Evolutionary conservation across 2,888 invertebrate species (phyloP).

Genomic region (Perithous albicinctus): DNA sequence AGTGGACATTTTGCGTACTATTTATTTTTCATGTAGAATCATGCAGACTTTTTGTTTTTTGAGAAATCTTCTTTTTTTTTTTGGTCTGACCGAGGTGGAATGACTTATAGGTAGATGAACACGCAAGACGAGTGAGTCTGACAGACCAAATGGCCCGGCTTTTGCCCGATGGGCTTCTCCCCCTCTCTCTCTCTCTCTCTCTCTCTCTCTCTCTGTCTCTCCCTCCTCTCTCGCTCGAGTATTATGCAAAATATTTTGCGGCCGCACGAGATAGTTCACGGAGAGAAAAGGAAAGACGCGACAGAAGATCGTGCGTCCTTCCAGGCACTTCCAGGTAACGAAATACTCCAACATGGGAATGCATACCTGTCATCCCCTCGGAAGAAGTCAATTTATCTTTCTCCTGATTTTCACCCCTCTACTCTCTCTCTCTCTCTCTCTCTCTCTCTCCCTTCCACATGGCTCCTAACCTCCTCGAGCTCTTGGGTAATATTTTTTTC

Average conservation of each 20-base stretch:
- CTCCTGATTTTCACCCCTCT: slow-evolving; percentile 39
- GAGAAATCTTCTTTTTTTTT: background rate
- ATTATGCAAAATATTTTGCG: slow-evolving; percentile 59
- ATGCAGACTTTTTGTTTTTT: no score
- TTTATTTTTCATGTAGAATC: no score
- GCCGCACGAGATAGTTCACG: slow-evolving; percentile 5
- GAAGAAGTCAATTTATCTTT: slow-evolving; percentile 67
- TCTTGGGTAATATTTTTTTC: slow-evolving; percentile 12
- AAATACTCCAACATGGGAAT: slow-evolving; percentile 64
- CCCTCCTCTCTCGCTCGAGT: slow-evolving; percentile 4
- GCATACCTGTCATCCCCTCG: slow-evolving; percentile 61
- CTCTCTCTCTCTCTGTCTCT: slow-evolving; percentile 1
- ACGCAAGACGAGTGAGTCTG: slow-evolving; percentile 29
- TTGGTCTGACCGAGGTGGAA: no score
- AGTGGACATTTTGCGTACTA: no score
- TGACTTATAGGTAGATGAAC: background rate
- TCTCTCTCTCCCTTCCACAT: slow-evolving; percentile 13
- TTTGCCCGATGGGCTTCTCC: slow-evolving; percentile 47
- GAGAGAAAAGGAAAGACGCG: slow-evolving; percentile 45
- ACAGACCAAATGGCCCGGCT: slow-evolving; percentile 61
- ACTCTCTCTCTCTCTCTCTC: slow-evolving; percentile 19
- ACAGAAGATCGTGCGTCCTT: slow-evolving; percentile 44
- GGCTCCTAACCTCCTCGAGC: background rate
- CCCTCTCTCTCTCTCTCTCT: background rate
- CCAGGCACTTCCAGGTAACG: slow-evolving; percentile 67